phyloP scores from a whole-genome alignment of 2,797 vertebrate genomes.

The Parauchenoglanis ngamensis region DNA sequence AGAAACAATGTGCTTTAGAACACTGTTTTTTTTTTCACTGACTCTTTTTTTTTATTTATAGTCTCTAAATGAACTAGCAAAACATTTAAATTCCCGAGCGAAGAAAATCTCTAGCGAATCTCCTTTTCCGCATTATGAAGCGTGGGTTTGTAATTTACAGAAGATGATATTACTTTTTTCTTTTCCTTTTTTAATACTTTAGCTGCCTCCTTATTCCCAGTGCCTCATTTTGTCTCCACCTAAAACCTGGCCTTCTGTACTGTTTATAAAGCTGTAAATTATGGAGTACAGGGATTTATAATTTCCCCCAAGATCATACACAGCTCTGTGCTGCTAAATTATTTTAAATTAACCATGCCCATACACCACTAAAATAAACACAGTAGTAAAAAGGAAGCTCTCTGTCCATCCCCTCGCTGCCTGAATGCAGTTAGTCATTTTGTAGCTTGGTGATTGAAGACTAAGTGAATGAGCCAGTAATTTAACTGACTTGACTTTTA shows the following conservation, averaged over 20 bases:
- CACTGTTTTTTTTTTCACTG: neutral
- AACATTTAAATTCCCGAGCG: neutral
- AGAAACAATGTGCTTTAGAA: neutral
- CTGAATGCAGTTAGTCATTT: neutral
- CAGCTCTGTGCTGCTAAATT: neutral
- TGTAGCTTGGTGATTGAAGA: neutral
- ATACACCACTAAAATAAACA: neutral
- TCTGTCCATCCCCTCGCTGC: neutral
- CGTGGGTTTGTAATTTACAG: neutral
- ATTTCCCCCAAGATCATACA: neutral
- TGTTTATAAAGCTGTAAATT: constrained; percentile 11
- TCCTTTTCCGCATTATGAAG: neutral
- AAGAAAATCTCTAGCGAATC: neutral
- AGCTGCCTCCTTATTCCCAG: neutral
- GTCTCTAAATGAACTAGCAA: neutral
- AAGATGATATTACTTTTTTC: neutral
- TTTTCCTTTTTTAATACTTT: neutral
- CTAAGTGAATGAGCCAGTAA: neutral
- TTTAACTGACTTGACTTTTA: neutral
- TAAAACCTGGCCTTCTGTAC: neutral
- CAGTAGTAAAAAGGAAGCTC: neutral
- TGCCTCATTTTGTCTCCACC: neutral
- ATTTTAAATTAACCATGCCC: neutral
- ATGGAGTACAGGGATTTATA: neutral
- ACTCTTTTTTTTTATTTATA: no score